Conservation (phyloP, 2,888 invertebrate species). For the Polylopha cassiicola region DNA sequence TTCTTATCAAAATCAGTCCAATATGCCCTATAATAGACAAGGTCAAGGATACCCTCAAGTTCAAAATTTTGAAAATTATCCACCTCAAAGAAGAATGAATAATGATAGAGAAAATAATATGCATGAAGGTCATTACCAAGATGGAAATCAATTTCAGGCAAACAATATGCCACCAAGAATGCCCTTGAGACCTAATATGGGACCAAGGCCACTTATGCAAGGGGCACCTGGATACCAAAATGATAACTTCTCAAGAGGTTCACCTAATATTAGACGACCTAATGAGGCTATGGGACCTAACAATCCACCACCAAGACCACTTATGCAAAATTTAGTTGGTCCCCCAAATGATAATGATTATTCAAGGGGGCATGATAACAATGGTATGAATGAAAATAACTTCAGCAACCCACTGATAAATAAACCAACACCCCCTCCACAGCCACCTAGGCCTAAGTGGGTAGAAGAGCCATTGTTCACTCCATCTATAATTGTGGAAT, state of each 20-base stretch:
- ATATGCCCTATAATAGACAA: conserved; percentile 7
- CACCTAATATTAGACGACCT: neutral
- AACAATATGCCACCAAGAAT: neutral
- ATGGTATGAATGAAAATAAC: conserved; percentile 10
- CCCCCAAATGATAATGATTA: conserved; percentile 33
- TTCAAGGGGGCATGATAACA: conserved; percentile 27
- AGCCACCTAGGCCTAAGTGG: conserved; percentile 44
- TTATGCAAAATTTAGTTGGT: conserved; percentile 31
- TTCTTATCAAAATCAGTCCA: conserved; percentile 20
- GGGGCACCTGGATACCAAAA: conserved; percentile 31
- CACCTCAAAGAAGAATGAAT: conserved; percentile 32
- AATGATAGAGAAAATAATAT: conserved; percentile 30
- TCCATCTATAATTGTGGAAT: conserved; percentile 81
- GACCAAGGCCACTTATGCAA: conserved; percentile 32
- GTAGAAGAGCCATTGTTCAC: conserved; percentile 68
- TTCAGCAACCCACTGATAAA: conserved; percentile 9
- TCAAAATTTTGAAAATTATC: conserved; percentile 25
- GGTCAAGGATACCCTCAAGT: conserved; percentile 24
- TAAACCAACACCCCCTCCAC: conserved; percentile 20
- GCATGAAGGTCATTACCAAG: conserved; percentile 29
- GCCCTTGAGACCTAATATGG: conserved; percentile 30
- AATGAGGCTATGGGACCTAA: conserved; percentile 7
- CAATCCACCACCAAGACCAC: conserved; percentile 26
- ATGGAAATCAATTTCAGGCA: conserved; percentile 7
- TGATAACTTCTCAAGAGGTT: conserved; percentile 13